A percentile compares a stretch with the other conserved stretches of the same genome.
These are phyloP conservation scores for Tringa solitaria DNA, from an alignment of 2,113 vertebrate species.

Conservation along the genomic window DNA sequence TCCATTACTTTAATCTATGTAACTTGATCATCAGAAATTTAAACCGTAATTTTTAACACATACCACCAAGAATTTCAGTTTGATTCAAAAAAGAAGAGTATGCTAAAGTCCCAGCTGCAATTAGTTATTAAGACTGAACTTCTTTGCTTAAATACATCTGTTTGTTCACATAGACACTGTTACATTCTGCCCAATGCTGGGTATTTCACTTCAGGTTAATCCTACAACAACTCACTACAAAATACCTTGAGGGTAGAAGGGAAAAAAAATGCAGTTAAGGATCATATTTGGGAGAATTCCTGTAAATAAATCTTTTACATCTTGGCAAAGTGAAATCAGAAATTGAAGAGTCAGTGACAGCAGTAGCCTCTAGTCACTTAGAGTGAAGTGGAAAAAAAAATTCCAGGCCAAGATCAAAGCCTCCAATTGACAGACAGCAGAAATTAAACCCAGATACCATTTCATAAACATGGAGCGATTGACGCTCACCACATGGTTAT, in stretches of 20 bases:
- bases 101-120: constrained; percentile 71
- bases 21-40: constrained; percentile 81
- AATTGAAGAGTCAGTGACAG: constrained; percentile 66
- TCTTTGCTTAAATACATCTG: constrained; percentile 46
- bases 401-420: constrained; percentile 77
- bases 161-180: background rate
- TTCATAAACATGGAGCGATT: constrained; percentile 67
- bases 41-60: constrained; percentile 77
- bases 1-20: constrained; percentile 81
- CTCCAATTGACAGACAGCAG: constrained; percentile 74
- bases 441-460: constrained; percentile 80
- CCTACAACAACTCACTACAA: constrained; percentile 11
- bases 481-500: constrained; percentile 74
- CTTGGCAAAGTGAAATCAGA: constrained; percentile 62
- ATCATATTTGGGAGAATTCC: constrained; percentile 45
- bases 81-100: constrained; percentile 70
- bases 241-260: constrained; percentile 25
- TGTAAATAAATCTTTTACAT: constrained; percentile 73
- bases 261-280: background rate
- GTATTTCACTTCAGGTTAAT: constrained; percentile 45
- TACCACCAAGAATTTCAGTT: constrained; percentile 75
- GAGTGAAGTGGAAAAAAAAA: constrained; percentile 73
- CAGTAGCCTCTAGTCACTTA: constrained; percentile 79
- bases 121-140: constrained; percentile 58
- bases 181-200: background rate